These are phyloP conservation scores for Procambarus virginalis DNA, from an alignment of 1,140 invertebrate species.

Conservation along the genomic window DNA sequence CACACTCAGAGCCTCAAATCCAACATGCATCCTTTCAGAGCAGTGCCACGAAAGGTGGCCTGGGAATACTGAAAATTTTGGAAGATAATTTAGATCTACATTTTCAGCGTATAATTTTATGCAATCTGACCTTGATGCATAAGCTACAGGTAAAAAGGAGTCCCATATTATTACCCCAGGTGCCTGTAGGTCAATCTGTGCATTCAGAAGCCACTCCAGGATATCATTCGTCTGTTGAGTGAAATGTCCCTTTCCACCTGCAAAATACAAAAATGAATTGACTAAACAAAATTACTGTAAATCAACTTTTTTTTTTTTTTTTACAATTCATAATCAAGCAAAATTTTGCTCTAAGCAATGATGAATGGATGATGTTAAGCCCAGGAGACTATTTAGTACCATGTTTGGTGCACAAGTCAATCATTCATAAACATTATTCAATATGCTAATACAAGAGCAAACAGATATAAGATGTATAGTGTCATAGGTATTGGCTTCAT, in stretches of 20 bases:
- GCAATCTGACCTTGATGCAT: conserved; percentile 23
- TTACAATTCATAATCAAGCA: too few species aligned
- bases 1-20: conserved; percentile 34
- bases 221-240: conserved; percentile 31
- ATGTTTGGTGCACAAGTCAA: too few species aligned
- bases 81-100: not conserved
- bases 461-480: too few species aligned
- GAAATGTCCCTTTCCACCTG: conserved; percentile 19
- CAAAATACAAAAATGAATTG: not conserved
- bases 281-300: too few species aligned
- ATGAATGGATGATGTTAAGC: too few species aligned
- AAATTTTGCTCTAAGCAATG: too few species aligned
- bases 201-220: conserved; percentile 44
- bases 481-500: too few species aligned
- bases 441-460: too few species aligned
- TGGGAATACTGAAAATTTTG: not conserved
- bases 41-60: conserved; percentile 31
- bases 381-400: too few species aligned
- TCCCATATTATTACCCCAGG: conserved; percentile 43
- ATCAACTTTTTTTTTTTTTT: too few species aligned
- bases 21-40: conserved; percentile 36
- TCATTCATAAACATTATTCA: too few species aligned
- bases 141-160: conserved; percentile 47
- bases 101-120: conserved; percentile 8
- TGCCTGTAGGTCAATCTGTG: conserved; percentile 18